Evolutionary conservation across 2,888 invertebrate genomes (phyloP).

Genomic region (Drosophila affinis): DNA sequence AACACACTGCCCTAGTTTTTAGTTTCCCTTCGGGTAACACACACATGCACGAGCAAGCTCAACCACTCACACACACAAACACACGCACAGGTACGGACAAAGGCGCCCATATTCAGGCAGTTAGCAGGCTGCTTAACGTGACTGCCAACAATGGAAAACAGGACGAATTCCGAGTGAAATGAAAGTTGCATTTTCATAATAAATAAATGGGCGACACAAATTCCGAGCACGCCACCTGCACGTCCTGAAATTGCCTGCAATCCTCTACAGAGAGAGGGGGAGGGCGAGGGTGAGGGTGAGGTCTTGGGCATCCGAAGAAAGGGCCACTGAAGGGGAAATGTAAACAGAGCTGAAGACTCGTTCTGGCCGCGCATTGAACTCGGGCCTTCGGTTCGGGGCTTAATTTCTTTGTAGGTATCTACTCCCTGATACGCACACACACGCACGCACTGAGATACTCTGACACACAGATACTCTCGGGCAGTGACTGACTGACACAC

Average conservation of each 20-base stretch:
- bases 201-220: constrained; percentile 48
- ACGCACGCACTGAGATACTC: constrained; percentile 68
- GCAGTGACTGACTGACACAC: constrained; percentile 79
- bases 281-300: not conserved
- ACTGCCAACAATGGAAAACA: constrained; percentile 35
- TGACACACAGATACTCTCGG: constrained; percentile 75
- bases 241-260: constrained; percentile 25
- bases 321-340: constrained; percentile 43
- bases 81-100: constrained; percentile 2
- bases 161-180: constrained; percentile 22
- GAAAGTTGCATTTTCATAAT: constrained; percentile 46
- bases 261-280: not conserved
- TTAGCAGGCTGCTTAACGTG: constrained; percentile 37
- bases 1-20: constrained; percentile 83
- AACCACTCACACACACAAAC: constrained; percentile 30
- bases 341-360: constrained; percentile 63
- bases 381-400: constrained; percentile 33
- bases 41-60: constrained; percentile 47
- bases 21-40: constrained; percentile 52
- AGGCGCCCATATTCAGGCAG: constrained; percentile 18
- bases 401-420: constrained; percentile 72
- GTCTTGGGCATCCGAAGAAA: not conserved
- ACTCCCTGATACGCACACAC: constrained; percentile 38
- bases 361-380: constrained; percentile 72
- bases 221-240: constrained; percentile 49